phyloP scores from a whole-genome alignment of 2,888 invertebrate genomes.

The Alentia gelatinosa region DNA sequence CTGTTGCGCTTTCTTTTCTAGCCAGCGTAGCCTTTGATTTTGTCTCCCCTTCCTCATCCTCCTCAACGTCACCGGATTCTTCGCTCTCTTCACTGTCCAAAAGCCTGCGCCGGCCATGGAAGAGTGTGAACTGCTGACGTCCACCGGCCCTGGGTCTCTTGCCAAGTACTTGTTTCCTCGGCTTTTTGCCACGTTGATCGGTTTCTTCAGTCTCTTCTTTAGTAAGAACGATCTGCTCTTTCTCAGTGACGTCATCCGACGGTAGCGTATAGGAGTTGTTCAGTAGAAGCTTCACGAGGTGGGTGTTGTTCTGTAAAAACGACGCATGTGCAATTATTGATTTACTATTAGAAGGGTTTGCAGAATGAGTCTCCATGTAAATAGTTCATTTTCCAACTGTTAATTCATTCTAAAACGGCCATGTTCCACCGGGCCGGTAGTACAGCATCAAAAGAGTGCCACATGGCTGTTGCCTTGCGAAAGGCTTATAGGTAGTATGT shows the following conservation, averaged over 20 bases:
- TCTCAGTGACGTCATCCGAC: background rate
- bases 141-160: background rate
- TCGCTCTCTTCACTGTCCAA: conserved; percentile 54
- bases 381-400: too few relatives aligned
- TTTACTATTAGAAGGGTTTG: too few relatives aligned
- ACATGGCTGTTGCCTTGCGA: too few relatives aligned
- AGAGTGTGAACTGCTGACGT: background rate
- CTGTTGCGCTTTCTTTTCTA: background rate
- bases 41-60: background rate
- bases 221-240: background rate
- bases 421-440: too few relatives aligned
- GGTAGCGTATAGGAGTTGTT: conserved; percentile 75
- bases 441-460: too few relatives aligned
- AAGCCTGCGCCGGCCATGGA: background rate
- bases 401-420: too few relatives aligned
- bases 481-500: too few relatives aligned
- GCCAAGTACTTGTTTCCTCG: too few relatives aligned
- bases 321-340: background rate
- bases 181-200: conserved; percentile 1
- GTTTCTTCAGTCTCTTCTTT: conserved; percentile 58
- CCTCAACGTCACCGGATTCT: conserved; percentile 54
- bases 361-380: too few relatives aligned
- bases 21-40: background rate
- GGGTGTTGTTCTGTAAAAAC: conserved; percentile 77
- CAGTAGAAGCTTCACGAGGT: conserved; percentile 79